Base-by-base conservation (phyloP, 1,140 invertebrate species). In the Meteorus sp. region DNA sequence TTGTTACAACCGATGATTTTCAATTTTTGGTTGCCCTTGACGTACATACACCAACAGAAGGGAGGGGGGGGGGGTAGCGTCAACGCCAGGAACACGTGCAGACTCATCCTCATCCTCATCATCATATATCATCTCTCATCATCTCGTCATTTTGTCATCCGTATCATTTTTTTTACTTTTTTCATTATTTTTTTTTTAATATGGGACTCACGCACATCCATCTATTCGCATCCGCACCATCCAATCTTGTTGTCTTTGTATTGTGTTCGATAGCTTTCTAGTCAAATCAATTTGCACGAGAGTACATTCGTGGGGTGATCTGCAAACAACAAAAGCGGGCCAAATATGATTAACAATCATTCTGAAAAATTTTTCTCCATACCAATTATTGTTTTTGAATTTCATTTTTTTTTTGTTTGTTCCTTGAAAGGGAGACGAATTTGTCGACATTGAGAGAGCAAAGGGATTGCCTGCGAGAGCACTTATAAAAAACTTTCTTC, bases 161-260 rank as follows among this genome's bases (percentile, higher is more conserved):
- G 22, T 31, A 41, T 50, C 25, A 11, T 25, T 47, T 62, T 45
- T 50, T 50, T 37, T 20, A 15, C 35, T 35, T 54, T 60, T 55
- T 55, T 47, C 56, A 35, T 31, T 51, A 17, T 17, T 55, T 33
- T 43, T 58, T 54, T 66, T 62, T 59, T 47, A 53, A 62, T 57
- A 58, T 43, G 75, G 66, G 72, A 77, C 73, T 78, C 76, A 78
- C 76, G 75, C 76, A 78, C 76, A 78, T 78, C 76, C 74, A 78
- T 77, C 75, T 76, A 77, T 70, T 77, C 74, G 75, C 76, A 78
- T 78, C 74, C 74, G 69, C 73, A 77, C 67, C 74, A 77, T 78
- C 76, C 76, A 78, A 78, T 77, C 75, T 77, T 78, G 76, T 78
- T 76, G 76, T 78, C 75, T 77, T 77, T 78, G 75, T 74, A 77